Evolutionary conservation across 1,140 invertebrate species (phyloP).

Genomic region (Bombus pascuorum): DNA sequence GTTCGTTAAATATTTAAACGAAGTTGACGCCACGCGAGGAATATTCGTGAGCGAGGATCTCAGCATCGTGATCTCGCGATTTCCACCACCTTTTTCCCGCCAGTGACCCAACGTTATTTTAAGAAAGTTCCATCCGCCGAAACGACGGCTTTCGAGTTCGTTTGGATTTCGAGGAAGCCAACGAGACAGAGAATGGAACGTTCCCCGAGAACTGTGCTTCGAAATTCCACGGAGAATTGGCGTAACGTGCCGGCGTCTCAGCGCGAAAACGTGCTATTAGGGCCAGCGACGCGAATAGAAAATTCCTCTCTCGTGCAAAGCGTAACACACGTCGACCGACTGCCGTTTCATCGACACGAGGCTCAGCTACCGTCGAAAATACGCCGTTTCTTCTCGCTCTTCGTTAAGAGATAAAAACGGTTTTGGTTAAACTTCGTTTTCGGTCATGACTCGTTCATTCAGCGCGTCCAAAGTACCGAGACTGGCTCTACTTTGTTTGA

Average conservation of each 20-base stretch:
- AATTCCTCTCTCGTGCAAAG: conserved; percentile 12
- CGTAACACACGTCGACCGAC: neutral
- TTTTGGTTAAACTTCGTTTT: too few relatives aligned
- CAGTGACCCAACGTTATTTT: conserved; percentile 44
- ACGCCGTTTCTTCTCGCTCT: neutral
- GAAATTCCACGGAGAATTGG: conserved; percentile 47
- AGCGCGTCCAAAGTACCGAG: too few relatives aligned
- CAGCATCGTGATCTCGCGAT: neutral
- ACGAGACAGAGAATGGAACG: conserved; percentile 34
- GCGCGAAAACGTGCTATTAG: conserved; percentile 43
- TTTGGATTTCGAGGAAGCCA: conserved; percentile 38
- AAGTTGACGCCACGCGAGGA: conserved; percentile 3
- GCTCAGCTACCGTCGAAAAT: too few relatives aligned
- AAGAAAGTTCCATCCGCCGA: conserved; percentile 3
- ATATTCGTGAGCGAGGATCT: neutral
- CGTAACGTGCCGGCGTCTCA: conserved; percentile 24
- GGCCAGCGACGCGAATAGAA: conserved; percentile 56
- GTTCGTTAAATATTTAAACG: conserved; percentile 21
- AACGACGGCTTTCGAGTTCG: conserved; percentile 44
- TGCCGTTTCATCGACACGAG: neutral
- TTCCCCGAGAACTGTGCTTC: conserved; percentile 2
- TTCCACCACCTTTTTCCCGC: neutral
- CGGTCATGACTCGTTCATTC: too few relatives aligned
- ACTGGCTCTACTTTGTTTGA: too few relatives aligned
- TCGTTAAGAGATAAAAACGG: neutral